Evolutionary conservation across 2,797 vertebrate species (phyloP).

Genomic region (Myotis findleyi): DNA sequence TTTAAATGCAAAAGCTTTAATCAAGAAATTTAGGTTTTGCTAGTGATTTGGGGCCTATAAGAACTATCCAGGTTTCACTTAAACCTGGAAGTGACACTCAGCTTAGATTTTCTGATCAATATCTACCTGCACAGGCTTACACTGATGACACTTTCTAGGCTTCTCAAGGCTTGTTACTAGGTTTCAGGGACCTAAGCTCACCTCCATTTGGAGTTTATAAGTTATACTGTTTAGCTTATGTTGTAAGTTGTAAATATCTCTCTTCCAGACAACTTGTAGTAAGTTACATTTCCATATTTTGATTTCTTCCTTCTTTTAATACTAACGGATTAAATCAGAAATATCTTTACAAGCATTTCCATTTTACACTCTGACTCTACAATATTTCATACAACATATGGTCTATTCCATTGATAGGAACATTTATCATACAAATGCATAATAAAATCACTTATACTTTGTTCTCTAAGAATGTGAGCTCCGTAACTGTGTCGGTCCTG

Average conservation of each 20-base stretch:
- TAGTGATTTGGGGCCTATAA: not conserved
- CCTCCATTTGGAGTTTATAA: constrained; percentile 22
- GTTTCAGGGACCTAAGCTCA: not conserved
- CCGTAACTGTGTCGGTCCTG: not conserved
- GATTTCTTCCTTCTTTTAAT: constrained; percentile 57
- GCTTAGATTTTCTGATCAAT: constrained; percentile 53
- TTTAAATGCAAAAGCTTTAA: not conserved
- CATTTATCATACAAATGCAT: constrained; percentile 54
- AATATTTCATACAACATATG: constrained; percentile 61
- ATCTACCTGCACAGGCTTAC: constrained; percentile 15
- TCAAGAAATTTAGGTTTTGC: constrained; percentile 21
- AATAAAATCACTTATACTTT: constrained; percentile 55
- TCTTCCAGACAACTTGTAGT: constrained; percentile 44
- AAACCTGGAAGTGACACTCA: constrained; percentile 48
- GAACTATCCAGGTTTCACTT: constrained; percentile 34
- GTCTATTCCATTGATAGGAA: constrained; percentile 29
- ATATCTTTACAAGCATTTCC: constrained; percentile 51
- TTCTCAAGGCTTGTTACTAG: constrained; percentile 45
- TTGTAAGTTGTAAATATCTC: constrained; percentile 50
- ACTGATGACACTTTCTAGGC: constrained; percentile 51
- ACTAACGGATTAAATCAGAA: constrained; percentile 61
- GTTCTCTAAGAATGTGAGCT: not conserved
- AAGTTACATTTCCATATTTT: constrained; percentile 65
- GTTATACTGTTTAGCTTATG: not conserved
- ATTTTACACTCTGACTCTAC: constrained; percentile 36